Percentiles rank a stretch among this genome's conserved stretches.
phyloP scores from a whole-genome alignment of 2,888 invertebrate species.

The Caenorhabditis virilis region DNA sequence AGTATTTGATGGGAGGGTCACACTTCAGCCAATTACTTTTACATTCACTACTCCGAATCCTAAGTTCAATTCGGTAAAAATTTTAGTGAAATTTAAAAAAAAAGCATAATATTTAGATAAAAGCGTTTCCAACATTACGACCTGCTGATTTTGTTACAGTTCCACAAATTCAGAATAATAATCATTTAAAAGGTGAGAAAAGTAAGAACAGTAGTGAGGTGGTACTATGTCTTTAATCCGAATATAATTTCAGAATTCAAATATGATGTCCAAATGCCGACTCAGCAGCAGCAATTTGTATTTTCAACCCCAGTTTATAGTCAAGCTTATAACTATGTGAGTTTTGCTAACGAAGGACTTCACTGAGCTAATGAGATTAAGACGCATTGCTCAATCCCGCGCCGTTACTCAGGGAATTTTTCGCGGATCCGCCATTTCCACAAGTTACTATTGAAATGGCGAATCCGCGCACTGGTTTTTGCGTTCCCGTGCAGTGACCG shows the following conservation, averaged over 20 bases:
- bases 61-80: neutral
- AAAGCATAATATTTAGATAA: constrained; percentile 3
- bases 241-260: constrained; percentile 15
- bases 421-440: too few relatives aligned
- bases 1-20: constrained; percentile 28
- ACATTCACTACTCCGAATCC: constrained; percentile 36
- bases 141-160: constrained; percentile 9
- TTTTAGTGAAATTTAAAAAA: neutral
- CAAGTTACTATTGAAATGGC: too few relatives aligned
- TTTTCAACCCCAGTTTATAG: too few relatives aligned
- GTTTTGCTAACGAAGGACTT: too few relatives aligned
- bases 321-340: too few relatives aligned
- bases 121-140: constrained; percentile 16
- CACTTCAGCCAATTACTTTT: constrained; percentile 35
- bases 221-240: neutral
- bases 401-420: too few relatives aligned
- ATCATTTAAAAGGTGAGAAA: constrained; percentile 10
- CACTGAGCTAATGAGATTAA: too few relatives aligned
- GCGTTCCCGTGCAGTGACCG: too few relatives aligned
- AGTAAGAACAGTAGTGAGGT: too few relatives aligned
- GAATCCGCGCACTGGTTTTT: too few relatives aligned
- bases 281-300: too few relatives aligned
- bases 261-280: constrained; percentile 33
- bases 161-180: constrained; percentile 21
- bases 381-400: too few relatives aligned